These are phyloP conservation scores for Holcopasites calliopsidis DNA, from an alignment of 1,140 invertebrate genomes.

Conservation along the genomic window DNA sequence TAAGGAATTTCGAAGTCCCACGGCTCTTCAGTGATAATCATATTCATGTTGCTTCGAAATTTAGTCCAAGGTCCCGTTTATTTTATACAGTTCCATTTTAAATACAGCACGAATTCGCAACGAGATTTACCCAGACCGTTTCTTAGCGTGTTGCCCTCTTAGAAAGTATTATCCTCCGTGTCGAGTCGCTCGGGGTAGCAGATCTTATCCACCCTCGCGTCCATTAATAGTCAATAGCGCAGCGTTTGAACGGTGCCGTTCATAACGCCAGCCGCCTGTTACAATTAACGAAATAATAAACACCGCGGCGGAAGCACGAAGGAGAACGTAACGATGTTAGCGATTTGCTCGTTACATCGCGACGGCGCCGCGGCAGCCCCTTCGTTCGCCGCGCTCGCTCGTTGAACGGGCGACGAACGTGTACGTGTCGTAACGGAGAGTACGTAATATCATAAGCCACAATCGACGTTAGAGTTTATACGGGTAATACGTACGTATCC, in stretches of 20 bases:
- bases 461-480: constrained; percentile 63
- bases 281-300: constrained; percentile 39
- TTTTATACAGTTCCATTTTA: no score
- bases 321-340: constrained; percentile 60
- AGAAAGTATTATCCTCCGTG: no score
- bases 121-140: no score
- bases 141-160: not conserved
- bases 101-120: no score
- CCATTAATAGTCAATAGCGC: not conserved
- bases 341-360: constrained; percentile 57
- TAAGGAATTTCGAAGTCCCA: no score
- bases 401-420: not conserved
- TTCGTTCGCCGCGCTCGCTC: not conserved
- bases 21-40: no score
- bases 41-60: no score
- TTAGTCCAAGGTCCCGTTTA: no score
- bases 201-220: no score
- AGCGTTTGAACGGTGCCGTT: not conserved
- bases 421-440: constrained; percentile 44
- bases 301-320: not conserved
- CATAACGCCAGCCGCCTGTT: not conserved
- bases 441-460: constrained; percentile 59
- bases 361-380: constrained; percentile 6
- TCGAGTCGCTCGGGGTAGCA: no score
- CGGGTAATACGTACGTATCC: constrained; percentile 64